Percentiles rank a stretch among this genome's conserved stretches.
Evolutionary conservation across 2,797 vertebrate species (phyloP).

Genomic region (Cichlasoma orientale): DNA sequence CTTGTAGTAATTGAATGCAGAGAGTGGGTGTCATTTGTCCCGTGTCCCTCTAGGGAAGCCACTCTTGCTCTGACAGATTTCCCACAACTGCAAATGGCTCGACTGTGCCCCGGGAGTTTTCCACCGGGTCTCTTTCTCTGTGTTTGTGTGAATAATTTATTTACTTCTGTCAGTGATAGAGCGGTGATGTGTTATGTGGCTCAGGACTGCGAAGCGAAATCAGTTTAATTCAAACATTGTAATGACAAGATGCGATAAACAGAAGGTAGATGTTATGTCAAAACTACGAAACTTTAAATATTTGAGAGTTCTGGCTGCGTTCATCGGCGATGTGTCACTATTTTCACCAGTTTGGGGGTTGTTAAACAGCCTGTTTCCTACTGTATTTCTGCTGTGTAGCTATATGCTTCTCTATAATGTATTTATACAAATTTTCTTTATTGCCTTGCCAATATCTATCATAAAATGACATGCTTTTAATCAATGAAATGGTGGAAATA

Average conservation of each 20-base stretch:
- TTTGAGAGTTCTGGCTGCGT: slow-evolving; percentile 29
- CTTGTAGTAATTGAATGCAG: slow-evolving; percentile 77
- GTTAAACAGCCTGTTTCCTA: not conserved
- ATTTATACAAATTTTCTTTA: not conserved
- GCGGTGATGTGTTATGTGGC: slow-evolving; percentile 46
- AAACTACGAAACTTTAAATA: slow-evolving; percentile 52
- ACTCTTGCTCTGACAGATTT: slow-evolving; percentile 79
- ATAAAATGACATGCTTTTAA: not conserved
- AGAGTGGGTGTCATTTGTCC: slow-evolving; percentile 80
- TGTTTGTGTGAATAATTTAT: slow-evolving; percentile 77
- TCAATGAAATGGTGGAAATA: not conserved
- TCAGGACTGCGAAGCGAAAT: slow-evolving; percentile 34
- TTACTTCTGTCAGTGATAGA: slow-evolving; percentile 69
- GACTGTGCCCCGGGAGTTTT: slow-evolving; percentile 63
- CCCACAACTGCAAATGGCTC: slow-evolving; percentile 76
- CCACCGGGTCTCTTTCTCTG: slow-evolving; percentile 39
- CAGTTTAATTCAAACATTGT: slow-evolving; percentile 57
- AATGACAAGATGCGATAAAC: slow-evolving; percentile 68
- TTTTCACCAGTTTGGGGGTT: not conserved
- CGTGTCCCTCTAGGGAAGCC: slow-evolving; percentile 74
- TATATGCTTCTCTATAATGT: not conserved
- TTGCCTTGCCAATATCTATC: too few species aligned
- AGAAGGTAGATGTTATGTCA: slow-evolving; percentile 47
- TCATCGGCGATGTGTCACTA: slow-evolving; percentile 31
- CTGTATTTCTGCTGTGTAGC: not conserved